phyloP scores from a whole-genome alignment of 2,113 vertebrate species.

The Promerops cafer region DNA sequence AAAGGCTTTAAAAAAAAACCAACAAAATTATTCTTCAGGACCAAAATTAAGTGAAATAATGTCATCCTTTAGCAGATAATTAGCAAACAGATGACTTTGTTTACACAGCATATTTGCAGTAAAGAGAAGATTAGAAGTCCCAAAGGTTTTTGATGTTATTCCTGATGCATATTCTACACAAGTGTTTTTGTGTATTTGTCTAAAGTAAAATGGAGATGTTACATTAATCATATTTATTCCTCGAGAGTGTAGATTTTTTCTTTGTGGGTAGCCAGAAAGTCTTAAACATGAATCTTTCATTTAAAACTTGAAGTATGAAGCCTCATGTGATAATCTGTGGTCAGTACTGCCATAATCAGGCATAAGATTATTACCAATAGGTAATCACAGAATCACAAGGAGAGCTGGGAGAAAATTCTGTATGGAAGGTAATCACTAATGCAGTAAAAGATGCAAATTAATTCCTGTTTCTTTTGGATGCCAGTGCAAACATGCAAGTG shows the following conservation, averaged over 20 bases:
- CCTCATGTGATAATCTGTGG: background rate
- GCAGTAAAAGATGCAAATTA: background rate
- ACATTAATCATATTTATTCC: background rate
- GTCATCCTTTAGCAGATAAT: slow-evolving; percentile 41
- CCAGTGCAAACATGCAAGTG: background rate
- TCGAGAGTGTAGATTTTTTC: background rate
- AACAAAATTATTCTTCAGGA: background rate
- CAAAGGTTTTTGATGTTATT: slow-evolving; percentile 20
- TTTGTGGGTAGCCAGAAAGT: background rate
- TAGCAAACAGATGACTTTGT: slow-evolving; percentile 42
- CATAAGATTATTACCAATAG: background rate
- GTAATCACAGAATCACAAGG: background rate
- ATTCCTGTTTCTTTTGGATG: background rate
- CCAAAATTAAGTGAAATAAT: slow-evolving; percentile 25
- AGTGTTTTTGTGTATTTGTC: background rate
- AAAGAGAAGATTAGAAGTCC: slow-evolving; percentile 42
- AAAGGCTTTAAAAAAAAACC: background rate
- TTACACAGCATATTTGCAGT: slow-evolving; percentile 46
- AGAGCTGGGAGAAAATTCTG: background rate
- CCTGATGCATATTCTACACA: background rate
- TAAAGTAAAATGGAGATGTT: background rate
- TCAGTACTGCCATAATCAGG: background rate
- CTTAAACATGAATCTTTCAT: background rate
- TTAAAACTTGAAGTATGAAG: background rate
- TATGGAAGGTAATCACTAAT: background rate